Percentiles rank a stretch among this genome's conserved stretches.
Conservation (phyloP, 2,113 vertebrate genomes). For the Rhynchomys soricoides region DNA sequence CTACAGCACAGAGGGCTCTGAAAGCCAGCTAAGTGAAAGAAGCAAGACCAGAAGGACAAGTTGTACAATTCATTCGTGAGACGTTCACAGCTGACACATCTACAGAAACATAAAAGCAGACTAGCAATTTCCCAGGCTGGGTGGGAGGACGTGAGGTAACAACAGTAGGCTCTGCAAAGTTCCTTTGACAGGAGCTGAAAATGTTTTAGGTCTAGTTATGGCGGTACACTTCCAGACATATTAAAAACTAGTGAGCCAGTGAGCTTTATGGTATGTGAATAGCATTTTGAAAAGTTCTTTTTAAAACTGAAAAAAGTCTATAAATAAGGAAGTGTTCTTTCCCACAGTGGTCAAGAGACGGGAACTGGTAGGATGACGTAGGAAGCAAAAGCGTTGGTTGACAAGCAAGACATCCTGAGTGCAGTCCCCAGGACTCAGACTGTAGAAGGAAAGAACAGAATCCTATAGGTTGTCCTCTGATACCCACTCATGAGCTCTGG, state of each 20-base stretch:
- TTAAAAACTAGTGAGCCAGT: not conserved
- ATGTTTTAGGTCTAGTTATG: not conserved
- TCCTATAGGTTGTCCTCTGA: not conserved
- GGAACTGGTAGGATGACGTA: not conserved
- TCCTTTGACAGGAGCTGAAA: not conserved
- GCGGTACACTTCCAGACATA: not conserved
- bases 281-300: not conserved
- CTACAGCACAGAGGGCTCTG: not conserved
- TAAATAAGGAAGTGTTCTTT: not conserved
- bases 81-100: not conserved
- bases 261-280: not conserved
- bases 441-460: not conserved
- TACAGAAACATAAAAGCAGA: not conserved
- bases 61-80: not conserved
- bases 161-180: not conserved
- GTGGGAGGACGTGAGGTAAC: not conserved
- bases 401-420: not conserved
- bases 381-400: not conserved
- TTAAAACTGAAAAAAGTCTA: not conserved
- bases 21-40: not conserved
- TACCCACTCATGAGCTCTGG: too few relatives aligned
- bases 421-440: not conserved
- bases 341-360: not conserved
- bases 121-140: not conserved
- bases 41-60: not conserved